Conservation (phyloP, 2,113 vertebrate species). For the Marmota monax region DNA sequence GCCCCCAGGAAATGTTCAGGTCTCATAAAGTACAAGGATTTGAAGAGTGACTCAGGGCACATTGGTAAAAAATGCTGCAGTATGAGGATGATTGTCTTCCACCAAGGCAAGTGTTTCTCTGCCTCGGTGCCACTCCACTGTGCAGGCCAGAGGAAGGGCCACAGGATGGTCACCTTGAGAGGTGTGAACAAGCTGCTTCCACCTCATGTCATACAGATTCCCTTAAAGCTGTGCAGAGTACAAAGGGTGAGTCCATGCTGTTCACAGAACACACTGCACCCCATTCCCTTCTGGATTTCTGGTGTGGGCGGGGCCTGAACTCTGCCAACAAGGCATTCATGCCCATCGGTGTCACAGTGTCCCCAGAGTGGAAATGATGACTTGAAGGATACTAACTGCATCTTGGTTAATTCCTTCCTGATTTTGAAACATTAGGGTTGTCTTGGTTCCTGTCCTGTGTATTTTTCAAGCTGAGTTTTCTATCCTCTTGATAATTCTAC, state of each 20-base stretch:
- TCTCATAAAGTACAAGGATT: not conserved
- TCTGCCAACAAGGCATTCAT: not conserved
- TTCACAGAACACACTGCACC: not conserved
- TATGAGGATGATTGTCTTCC: not conserved
- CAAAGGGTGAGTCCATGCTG: not conserved
- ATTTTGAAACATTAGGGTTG: not conserved
- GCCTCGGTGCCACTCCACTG: not conserved
- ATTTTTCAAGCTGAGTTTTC: not conserved
- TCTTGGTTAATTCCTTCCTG: not conserved
- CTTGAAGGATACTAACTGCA: accelerated
- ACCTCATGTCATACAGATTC: not conserved
- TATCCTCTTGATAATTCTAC: not conserved
- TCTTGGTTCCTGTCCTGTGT: not conserved
- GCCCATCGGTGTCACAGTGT: not conserved
- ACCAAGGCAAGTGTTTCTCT: not conserved
- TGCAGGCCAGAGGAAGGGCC: not conserved
- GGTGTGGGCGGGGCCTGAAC: too few species aligned
- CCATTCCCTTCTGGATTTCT: not conserved
- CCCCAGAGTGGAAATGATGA: accelerated
- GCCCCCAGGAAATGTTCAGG: not conserved
- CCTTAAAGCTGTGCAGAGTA: not conserved
- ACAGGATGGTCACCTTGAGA: not conserved
- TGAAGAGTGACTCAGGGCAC: not conserved
- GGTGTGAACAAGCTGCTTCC: not conserved
- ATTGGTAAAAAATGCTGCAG: too few species aligned